These are phyloP conservation scores for Dichetophora obliterata DNA, from an alignment of 2,888 invertebrate species.

Conservation along the genomic window DNA sequence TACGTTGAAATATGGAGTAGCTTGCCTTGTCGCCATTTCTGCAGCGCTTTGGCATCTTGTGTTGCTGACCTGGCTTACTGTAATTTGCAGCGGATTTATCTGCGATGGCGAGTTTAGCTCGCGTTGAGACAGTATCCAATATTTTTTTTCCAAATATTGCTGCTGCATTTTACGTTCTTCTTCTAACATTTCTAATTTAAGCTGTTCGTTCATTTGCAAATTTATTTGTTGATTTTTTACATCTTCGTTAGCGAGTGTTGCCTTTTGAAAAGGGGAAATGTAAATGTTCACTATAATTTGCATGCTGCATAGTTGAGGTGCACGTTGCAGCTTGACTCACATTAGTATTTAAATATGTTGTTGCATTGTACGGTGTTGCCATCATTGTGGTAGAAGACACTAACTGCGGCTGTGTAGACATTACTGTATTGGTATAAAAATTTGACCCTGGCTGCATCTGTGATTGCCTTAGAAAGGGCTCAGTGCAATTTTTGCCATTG, in stretches of 20 bases:
- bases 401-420: too few relatives aligned
- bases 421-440: not conserved
- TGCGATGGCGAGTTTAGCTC: not conserved
- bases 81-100: not conserved
- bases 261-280: not conserved
- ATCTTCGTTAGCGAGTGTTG: not conserved
- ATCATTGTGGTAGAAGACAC: too few relatives aligned
- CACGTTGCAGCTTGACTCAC: not conserved
- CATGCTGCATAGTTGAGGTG: not conserved
- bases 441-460: not conserved
- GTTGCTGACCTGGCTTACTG: not conserved
- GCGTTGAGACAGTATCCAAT: too few relatives aligned
- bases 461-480: too few relatives aligned
- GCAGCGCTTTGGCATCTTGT: not conserved
- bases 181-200: too few relatives aligned
- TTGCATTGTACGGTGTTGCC: too few relatives aligned
- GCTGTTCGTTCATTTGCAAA: too few relatives aligned
- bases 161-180: too few relatives aligned
- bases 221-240: not conserved
- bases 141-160: not conserved
- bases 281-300: not conserved
- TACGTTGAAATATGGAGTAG: not conserved
- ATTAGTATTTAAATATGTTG: too few relatives aligned
- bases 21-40: not conserved
- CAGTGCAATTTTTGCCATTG: not conserved